phyloP scores from a whole-genome alignment of 2,888 invertebrate genomes.

The Seladonia tumulorum region DNA sequence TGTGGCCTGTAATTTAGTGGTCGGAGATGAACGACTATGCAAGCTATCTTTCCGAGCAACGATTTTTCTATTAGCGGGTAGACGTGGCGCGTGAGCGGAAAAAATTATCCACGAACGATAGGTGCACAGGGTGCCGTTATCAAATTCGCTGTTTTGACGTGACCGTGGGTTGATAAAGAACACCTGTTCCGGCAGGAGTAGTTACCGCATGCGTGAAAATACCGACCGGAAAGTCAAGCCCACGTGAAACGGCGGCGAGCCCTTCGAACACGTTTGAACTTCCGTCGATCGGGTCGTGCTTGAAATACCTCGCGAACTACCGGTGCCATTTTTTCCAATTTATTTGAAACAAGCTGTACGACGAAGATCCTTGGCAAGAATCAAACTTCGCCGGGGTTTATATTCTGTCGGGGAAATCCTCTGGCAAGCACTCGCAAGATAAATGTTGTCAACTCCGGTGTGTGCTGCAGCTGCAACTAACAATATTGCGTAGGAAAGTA shows the following conservation, averaged over 20 bases:
- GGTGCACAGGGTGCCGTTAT: conserved; percentile 22
- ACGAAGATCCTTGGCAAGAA: not conserved
- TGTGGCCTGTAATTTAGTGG: not conserved
- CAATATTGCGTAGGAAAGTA: not conserved
- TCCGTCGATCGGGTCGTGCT: conserved; percentile 5
- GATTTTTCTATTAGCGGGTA: not conserved
- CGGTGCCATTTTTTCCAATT: not conserved
- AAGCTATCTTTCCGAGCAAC: not conserved
- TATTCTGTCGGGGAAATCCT: not conserved
- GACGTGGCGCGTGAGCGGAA: not conserved
- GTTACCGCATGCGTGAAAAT: conserved; percentile 67
- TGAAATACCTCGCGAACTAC: not conserved
- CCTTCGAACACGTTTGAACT: conserved; percentile 24
- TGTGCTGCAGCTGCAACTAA: not conserved
- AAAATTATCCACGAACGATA: conserved; percentile 59
- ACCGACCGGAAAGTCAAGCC: conserved; percentile 68
- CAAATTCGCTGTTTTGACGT: conserved; percentile 47
- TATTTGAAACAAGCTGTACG: not conserved
- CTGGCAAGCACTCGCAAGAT: not conserved
- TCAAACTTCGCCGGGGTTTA: not conserved
- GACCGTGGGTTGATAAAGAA: conserved; percentile 72
- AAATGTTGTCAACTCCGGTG: not conserved
- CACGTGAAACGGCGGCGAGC: conserved; percentile 7
- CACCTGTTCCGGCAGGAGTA: conserved; percentile 53
- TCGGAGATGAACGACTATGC: not conserved